phyloP scores from a whole-genome alignment of 2,797 vertebrate genomes.

The Enteromius fasciolatus region DNA sequence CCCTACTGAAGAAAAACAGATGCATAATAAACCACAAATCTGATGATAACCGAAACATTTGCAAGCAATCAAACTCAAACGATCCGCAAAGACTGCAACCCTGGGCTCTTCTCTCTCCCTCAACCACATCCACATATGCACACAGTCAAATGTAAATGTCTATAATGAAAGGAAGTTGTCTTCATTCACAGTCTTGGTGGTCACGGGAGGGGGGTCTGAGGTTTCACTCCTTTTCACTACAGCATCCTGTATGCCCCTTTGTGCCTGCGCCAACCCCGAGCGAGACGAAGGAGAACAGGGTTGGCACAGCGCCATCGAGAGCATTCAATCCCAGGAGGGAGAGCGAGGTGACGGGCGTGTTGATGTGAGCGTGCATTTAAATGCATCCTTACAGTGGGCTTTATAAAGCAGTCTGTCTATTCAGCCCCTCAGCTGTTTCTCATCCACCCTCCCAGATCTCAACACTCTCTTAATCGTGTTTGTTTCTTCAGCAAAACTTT shows the following conservation, averaged over 20 bases:
- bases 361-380: slow-evolving; percentile 49
- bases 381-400: slow-evolving; percentile 41
- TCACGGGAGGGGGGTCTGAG: slow-evolving; percentile 28
- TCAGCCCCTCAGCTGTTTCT: slow-evolving; percentile 39
- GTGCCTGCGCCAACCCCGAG: slow-evolving; percentile 42
- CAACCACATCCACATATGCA: slow-evolving; percentile 39
- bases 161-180: slow-evolving; percentile 46
- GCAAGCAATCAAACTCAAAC: slow-evolving; percentile 27
- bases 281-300: slow-evolving; percentile 18
- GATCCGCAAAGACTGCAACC: slow-evolving; percentile 17
- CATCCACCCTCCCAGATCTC: slow-evolving; percentile 27
- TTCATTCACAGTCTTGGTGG: slow-evolving; percentile 37
- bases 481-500: slow-evolving; percentile 31
- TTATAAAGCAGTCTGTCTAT: slow-evolving; percentile 23
- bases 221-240: slow-evolving; percentile 40
- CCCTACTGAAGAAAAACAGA: not conserved
- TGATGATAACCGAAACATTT: slow-evolving; percentile 18
- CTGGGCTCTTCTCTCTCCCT: slow-evolving; percentile 27
- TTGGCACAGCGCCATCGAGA: slow-evolving; percentile 37
- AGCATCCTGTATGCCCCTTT: slow-evolving; percentile 48
- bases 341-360: slow-evolving; percentile 42
- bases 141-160: slow-evolving; percentile 40
- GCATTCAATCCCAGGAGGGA: slow-evolving; percentile 44
- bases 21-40: not conserved
- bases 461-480: slow-evolving; percentile 24